A percentile compares a stretch with the other conserved stretches of the same genome.
These are phyloP conservation scores for Furcula furcula DNA, from an alignment of 2,888 invertebrate species.

Conservation along the genomic window DNA sequence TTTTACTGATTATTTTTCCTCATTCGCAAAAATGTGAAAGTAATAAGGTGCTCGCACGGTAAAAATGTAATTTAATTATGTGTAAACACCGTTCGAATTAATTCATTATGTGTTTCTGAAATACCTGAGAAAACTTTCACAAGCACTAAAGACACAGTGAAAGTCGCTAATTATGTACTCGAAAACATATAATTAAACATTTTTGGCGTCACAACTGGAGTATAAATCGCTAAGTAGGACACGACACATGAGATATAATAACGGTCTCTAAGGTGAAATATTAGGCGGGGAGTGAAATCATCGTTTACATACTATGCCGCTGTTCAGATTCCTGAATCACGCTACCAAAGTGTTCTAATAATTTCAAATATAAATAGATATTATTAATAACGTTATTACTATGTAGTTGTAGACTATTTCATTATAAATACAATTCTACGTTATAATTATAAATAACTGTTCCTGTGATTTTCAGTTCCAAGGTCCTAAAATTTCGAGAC, in stretches of 20 bases:
- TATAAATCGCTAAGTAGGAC: constrained; percentile 32
- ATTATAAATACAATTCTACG: too few species aligned
- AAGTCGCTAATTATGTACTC: constrained; percentile 25
- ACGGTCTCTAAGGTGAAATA: not conserved
- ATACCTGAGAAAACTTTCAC: constrained; percentile 32
- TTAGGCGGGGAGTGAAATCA: not conserved
- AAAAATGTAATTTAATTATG: constrained; percentile 18
- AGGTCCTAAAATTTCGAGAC: too few species aligned
- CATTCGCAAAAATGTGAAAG: constrained; percentile 16
- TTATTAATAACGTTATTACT: constrained; percentile 11
- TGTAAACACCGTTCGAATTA: constrained; percentile 16
- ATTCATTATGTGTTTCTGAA: constrained; percentile 25
- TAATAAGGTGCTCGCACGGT: constrained; percentile 2
- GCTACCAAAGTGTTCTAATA: not conserved
- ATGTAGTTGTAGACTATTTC: too few species aligned
- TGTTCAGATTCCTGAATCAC: constrained; percentile 3
- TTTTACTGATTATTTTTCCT: not conserved
- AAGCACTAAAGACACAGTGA: constrained; percentile 21
- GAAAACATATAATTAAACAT: constrained; percentile 23
- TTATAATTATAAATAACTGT: too few species aligned
- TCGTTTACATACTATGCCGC: not conserved
- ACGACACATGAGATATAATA: constrained; percentile 14
- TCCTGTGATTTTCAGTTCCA: too few species aligned
- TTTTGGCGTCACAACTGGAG: constrained; percentile 31
- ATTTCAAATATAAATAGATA: constrained; percentile 25